phyloP scores from a whole-genome alignment of 2,888 invertebrate genomes.

The Polietes domitor region DNA sequence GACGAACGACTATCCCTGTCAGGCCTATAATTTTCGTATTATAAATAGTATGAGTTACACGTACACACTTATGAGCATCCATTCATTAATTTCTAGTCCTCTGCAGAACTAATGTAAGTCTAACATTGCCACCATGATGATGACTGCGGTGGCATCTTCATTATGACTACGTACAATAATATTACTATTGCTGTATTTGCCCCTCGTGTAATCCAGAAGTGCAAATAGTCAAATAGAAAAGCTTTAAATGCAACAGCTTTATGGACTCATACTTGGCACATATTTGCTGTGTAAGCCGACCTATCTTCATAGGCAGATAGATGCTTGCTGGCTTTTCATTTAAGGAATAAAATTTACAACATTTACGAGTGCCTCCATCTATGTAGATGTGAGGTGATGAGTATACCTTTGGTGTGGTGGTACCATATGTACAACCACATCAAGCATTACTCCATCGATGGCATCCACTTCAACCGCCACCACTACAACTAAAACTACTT shows the following conservation, averaged over 20 bases:
- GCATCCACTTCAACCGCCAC: too few species aligned
- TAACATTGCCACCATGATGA: not conserved
- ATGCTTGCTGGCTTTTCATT: slow-evolving; percentile 1
- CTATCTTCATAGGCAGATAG: too few species aligned
- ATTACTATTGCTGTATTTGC: slow-evolving; percentile 5
- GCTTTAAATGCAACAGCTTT: not conserved
- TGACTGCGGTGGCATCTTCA: not conserved
- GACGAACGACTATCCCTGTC: not conserved
- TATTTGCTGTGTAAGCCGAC: too few species aligned
- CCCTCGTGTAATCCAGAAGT: not conserved
- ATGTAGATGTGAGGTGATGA: too few species aligned
- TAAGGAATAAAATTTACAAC: slow-evolving; percentile 9
- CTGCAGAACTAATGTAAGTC: slow-evolving; percentile 3
- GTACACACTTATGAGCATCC: too few species aligned
- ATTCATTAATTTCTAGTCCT: not conserved
- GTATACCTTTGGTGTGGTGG: not conserved
- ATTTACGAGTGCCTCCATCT: slow-evolving; percentile 1
- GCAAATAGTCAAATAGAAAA: too few species aligned
- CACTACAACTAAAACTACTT: slow-evolving; percentile 12
- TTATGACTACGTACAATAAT: not conserved
- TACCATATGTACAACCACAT: not conserved
- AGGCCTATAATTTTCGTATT: slow-evolving; percentile 13
- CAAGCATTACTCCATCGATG: too few species aligned
- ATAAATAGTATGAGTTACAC: not conserved
- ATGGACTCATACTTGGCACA: not conserved